Conservation (phyloP, 2,113 vertebrate genomes). For the Marcusenius ussheri region DNA sequence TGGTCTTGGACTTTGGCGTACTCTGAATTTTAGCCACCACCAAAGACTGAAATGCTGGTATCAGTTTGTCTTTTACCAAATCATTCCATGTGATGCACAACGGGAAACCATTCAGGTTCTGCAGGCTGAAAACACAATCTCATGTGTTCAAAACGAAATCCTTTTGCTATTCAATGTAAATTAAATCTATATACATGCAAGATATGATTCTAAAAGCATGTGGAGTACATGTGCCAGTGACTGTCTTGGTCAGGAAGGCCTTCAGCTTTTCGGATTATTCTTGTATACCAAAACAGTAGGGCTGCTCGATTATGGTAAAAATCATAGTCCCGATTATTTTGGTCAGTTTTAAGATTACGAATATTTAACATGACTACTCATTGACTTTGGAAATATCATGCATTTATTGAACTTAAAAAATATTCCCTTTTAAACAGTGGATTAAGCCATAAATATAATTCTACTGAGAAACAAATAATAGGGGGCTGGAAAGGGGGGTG, state of each 20-base stretch:
- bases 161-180: not conserved
- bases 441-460: not conserved
- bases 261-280: not conserved
- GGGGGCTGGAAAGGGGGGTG: not conserved
- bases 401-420: not conserved
- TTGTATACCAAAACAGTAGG: not conserved
- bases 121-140: not conserved
- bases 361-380: not conserved
- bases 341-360: not conserved
- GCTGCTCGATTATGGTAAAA: not conserved
- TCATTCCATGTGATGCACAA: not conserved
- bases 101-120: not conserved
- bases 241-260: not conserved
- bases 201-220: not conserved
- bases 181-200: not conserved
- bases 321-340: not conserved
- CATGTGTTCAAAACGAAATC: not conserved
- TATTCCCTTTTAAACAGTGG: not conserved
- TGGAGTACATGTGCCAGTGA: not conserved
- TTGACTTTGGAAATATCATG: not conserved
- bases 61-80: not conserved
- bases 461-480: not conserved
- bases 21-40: not conserved
- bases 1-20: not conserved
- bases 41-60: not conserved